Percentiles rank a stretch among this genome's conserved stretches.
phyloP scores from a whole-genome alignment of 2,113 vertebrate species.

The Bujurquina vittata region DNA sequence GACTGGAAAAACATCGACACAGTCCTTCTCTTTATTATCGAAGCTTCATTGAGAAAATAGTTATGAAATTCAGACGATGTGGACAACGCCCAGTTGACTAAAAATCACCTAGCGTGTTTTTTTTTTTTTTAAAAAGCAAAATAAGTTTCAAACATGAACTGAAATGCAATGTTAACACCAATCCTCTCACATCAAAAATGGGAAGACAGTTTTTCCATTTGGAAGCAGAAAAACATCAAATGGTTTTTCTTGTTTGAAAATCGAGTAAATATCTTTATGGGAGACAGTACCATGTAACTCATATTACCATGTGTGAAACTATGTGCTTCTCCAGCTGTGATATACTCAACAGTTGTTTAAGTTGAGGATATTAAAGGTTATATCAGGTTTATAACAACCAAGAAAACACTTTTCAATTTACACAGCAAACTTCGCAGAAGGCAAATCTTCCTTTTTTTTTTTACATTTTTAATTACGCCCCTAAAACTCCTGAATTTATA shows the following conservation, averaged over 20 bases:
- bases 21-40: constrained; percentile 35
- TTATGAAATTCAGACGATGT: constrained; percentile 32
- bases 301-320: constrained; percentile 4
- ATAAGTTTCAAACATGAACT: not conserved
- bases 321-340: not conserved
- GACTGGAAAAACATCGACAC: not conserved
- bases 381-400: constrained; percentile 26
- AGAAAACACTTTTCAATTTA: constrained; percentile 38
- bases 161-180: constrained; percentile 16
- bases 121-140: not conserved
- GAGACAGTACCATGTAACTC: not conserved
- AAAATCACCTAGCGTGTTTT: not conserved
- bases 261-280: constrained; percentile 7
- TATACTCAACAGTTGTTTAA: not conserved
- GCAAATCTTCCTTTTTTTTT: not conserved
- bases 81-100: constrained; percentile 4
- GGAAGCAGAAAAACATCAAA: constrained; percentile 22
- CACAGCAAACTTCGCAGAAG: constrained; percentile 32
- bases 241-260: constrained; percentile 12
- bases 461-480: no score
- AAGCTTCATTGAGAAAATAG: constrained; percentile 34
- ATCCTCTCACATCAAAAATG: constrained; percentile 24
- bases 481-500: constrained; percentile 39
- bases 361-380: constrained; percentile 4
- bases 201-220: constrained; percentile 53